These are phyloP conservation scores for Druon quercuslanigerum DNA, from an alignment of 1,140 invertebrate species.

Conservation along the genomic window DNA sequence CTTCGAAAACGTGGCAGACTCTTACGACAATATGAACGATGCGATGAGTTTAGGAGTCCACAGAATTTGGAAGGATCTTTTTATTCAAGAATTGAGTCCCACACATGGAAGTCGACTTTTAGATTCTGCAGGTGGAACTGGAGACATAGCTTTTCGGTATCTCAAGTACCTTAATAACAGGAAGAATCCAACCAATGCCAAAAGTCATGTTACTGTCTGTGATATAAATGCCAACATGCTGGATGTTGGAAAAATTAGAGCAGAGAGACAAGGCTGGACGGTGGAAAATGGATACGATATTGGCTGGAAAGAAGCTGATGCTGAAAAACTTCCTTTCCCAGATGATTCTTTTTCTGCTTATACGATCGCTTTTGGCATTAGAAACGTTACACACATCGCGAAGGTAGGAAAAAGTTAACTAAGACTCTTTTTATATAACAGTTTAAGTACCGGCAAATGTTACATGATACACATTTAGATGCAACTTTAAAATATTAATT, in stretches of 20 bases:
- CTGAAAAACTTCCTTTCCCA: slow-evolving; percentile 89
- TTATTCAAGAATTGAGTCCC: slow-evolving; percentile 88
- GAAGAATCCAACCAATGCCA: slow-evolving; percentile 64
- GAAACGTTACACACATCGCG: slow-evolving; percentile 96
- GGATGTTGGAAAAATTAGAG: slow-evolving; percentile 89
- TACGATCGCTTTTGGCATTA: slow-evolving; percentile 98
- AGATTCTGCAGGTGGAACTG: slow-evolving; percentile 98
- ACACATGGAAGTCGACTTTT: slow-evolving; percentile 86
- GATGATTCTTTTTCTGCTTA: slow-evolving; percentile 93
- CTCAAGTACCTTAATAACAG: slow-evolving; percentile 83
- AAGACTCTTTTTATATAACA: too few relatives aligned
- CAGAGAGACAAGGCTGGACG: slow-evolving; percentile 77
- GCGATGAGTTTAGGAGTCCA: slow-evolving; percentile 97
- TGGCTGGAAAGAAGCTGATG: slow-evolving; percentile 92
- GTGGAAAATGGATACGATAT: slow-evolving; percentile 75
- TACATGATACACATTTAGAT: background rate
- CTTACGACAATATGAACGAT: slow-evolving; percentile 99
- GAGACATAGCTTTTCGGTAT: slow-evolving; percentile 93
- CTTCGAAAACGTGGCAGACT: slow-evolving; percentile 95
- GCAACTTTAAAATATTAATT: background rate
- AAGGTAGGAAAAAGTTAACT: slow-evolving; percentile 78
- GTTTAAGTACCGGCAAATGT: too few relatives aligned
- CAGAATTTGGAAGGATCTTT: slow-evolving; percentile 97
- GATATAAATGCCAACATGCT: slow-evolving; percentile 98
- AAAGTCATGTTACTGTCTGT: slow-evolving; percentile 89